Conservation (phyloP, 1,140 invertebrate genomes). For the Drosophila persimilis region DNA sequence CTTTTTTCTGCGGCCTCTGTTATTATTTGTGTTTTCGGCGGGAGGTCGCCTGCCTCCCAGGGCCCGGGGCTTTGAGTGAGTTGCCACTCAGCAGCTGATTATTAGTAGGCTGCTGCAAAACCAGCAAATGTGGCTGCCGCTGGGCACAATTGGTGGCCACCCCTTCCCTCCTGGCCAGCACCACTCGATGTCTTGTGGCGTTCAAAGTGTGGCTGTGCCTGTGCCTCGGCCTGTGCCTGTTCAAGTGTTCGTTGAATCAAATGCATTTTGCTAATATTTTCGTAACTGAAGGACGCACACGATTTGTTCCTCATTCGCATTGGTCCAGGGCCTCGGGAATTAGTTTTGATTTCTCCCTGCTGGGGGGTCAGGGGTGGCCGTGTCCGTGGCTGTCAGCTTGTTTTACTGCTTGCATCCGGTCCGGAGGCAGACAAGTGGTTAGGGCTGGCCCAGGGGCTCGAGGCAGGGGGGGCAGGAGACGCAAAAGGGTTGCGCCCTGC, state of each 20-base stretch:
- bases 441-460: not conserved
- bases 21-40: constrained; percentile 43
- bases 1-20: not conserved
- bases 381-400: constrained; percentile 57
- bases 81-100: constrained; percentile 34
- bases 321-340: constrained; percentile 44
- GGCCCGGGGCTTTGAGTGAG: constrained; percentile 19
- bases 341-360: constrained; percentile 41
- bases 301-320: not conserved
- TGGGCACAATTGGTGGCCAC: constrained; percentile 69
- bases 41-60: constrained; percentile 9
- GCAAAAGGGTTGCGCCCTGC: constrained; percentile 9
- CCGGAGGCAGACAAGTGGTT: constrained; percentile 12
- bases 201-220: constrained; percentile 19
- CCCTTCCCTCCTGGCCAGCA: constrained; percentile 16
- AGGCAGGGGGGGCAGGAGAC: not conserved
- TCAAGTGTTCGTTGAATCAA: constrained; percentile 35
- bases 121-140: constrained; percentile 72
- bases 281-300: constrained; percentile 6
- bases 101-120: constrained; percentile 60
- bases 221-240: constrained; percentile 10
- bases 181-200: constrained; percentile 43
- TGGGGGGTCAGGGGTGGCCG: not conserved
- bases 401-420: constrained; percentile 76
- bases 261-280: constrained; percentile 51